These are phyloP conservation scores for Athalia cordata DNA, from an alignment of 2,888 invertebrate genomes.

Conservation along the genomic window DNA sequence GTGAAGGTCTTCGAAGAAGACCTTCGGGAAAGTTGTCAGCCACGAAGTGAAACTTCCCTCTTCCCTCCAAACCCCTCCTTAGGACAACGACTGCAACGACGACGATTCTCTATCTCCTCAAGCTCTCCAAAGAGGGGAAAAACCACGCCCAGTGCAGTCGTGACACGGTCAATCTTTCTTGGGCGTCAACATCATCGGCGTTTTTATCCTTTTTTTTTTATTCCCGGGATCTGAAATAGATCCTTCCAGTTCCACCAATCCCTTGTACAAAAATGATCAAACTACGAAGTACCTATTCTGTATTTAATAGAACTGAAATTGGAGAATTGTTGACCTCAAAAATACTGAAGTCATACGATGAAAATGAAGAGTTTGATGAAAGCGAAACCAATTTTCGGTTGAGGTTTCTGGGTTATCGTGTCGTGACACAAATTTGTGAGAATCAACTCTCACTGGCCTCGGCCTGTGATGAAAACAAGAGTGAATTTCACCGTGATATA, in stretches of 20 bases:
- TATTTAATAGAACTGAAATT: no score
- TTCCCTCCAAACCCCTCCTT: background rate
- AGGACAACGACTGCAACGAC: background rate
- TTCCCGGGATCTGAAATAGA: no score
- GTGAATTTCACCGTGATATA: constrained; percentile 16
- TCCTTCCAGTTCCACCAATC: no score
- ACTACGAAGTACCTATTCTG: no score
- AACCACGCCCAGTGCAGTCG: background rate
- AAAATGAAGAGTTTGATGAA: background rate
- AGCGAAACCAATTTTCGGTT: background rate
- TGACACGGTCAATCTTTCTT: no score
- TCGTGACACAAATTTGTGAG: constrained; percentile 5
- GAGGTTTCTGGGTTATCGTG: constrained; percentile 28
- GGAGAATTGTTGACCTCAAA: background rate
- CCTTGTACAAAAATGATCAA: no score
- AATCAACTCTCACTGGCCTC: background rate
- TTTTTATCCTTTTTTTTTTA: no score
- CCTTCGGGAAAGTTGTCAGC: constrained; percentile 28
- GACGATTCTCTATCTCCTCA: background rate
- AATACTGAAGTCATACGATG: background rate
- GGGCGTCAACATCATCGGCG: no score
- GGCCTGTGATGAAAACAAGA: constrained; percentile 19
- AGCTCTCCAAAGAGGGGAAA: background rate
- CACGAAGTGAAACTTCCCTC: background rate
- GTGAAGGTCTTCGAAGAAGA: constrained; percentile 36